A percentile compares a stretch with the other conserved stretches of the same genome.
phyloP scores from a whole-genome alignment of 2,888 invertebrate species.

The Drosophila barbarae region DNA sequence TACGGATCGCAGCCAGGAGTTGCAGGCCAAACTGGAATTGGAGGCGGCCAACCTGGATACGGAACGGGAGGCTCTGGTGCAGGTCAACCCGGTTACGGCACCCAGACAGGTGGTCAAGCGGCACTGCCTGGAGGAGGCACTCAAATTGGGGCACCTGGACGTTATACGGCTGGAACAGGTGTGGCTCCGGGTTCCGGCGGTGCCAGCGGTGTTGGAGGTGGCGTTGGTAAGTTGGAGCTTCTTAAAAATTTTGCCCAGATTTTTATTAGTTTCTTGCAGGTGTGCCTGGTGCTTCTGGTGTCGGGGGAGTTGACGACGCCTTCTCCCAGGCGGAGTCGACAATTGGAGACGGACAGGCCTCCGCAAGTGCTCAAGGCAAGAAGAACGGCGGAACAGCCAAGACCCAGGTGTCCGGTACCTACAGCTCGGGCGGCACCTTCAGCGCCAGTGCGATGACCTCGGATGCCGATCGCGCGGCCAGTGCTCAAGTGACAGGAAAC shows the following conservation, averaged over 20 bases:
- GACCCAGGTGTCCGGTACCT: conserved; percentile 90
- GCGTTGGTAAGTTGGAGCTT: conserved; percentile 41
- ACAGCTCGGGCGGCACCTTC: conserved; percentile 88
- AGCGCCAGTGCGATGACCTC: conserved; percentile 90
- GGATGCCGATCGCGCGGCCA: conserved; percentile 87
- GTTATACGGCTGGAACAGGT: conserved; percentile 43
- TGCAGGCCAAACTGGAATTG: too few relatives aligned
- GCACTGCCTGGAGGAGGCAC: conserved; percentile 20
- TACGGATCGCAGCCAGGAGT: too few relatives aligned
- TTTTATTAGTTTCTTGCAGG: conserved; percentile 11
- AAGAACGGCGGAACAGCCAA: conserved; percentile 88
- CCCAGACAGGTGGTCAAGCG: conserved; percentile 11
- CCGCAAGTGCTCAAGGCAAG: conserved; percentile 88
- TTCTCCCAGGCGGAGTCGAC: conserved; percentile 85
- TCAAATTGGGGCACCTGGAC: conserved; percentile 41
- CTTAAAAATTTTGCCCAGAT: accelerated
- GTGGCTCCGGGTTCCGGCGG: conserved; percentile 14
- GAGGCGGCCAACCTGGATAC: too few relatives aligned
- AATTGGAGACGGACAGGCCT: conserved; percentile 85
- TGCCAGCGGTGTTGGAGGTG: conserved; percentile 39
- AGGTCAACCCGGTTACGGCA: conserved; percentile 18
- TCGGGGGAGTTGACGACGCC: conserved; percentile 82
- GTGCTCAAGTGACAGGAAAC: conserved; percentile 83
- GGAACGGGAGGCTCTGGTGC: background rate
- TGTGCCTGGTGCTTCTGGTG: conserved; percentile 41